Evolutionary conservation across 2,888 invertebrate genomes (phyloP), one percentile per base, ranked within the genome.

Genomic region (Steromphala cineraria): DNA sequence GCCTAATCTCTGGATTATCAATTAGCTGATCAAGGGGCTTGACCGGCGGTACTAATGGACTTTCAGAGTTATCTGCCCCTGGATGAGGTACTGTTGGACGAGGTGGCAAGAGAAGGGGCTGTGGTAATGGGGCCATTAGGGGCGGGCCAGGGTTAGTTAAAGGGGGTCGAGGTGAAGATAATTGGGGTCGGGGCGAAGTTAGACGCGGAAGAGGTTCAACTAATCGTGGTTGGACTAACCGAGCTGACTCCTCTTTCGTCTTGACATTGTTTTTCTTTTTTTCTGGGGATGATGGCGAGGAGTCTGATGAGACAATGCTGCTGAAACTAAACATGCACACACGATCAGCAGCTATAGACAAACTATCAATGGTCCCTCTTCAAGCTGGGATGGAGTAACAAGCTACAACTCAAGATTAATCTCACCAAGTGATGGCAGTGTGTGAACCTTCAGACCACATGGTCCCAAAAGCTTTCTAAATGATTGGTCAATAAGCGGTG

Each of bases 231-330:
- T 71, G 71, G 40, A 71, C 71, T 71, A 71, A 71, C 71, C 71
- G 71, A 10, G 71, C 31, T 31, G 36, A 36, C 31, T 71, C 71
- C 36, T 71, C 71, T 40, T 71, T 71, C n/a, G 71, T 40, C 71
- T 71, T 71, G 31, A 40, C 71, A 71, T 71, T 71, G 71, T 78
- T 78, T 62, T 31, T 46, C 31, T 78, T 78, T 56, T 56, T 55
- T 78, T 78, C 67, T 8, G 46, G 62, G 53, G 76, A 76, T 55
- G 76, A 55, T 74, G 80, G 71, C 40, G 74, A 74, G 52, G 79
- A 79, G 19, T 81, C 75, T 2, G 81, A 81, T 19, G 88, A 87
- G 80, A 90, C 88, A 81, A 91, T 85, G 82, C 88, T 89, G 86
- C 91, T 88, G 88, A 91, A 91, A 90, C 79, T 79, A 79, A 79